phyloP scores from a whole-genome alignment of 2,888 invertebrate species.

The Acronicta alni region DNA sequence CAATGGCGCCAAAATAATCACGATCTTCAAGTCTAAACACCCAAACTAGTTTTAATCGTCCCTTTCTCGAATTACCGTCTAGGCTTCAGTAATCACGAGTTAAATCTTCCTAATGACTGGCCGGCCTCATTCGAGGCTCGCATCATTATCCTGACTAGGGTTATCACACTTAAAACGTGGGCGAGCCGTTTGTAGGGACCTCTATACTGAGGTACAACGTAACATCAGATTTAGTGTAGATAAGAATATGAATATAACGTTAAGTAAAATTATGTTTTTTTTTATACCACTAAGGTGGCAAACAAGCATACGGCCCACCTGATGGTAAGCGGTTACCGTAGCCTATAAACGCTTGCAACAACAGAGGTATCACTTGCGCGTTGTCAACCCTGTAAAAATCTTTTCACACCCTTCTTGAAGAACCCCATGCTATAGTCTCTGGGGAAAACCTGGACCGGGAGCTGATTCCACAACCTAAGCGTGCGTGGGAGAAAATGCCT shows the following conservation, averaged over 20 bases:
- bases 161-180: constrained; percentile 35
- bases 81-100: constrained; percentile 57
- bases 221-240: constrained; percentile 1
- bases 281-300: too few species aligned
- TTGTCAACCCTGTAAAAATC: too few species aligned
- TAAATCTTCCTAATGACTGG: constrained; percentile 63
- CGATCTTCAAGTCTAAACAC: constrained; percentile 45
- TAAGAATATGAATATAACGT: background rate
- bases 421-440: too few species aligned
- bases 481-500: too few species aligned
- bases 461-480: too few species aligned
- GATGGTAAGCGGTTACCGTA: too few species aligned
- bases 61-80: constrained; percentile 57
- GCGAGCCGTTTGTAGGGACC: constrained; percentile 13
- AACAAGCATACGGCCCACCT: too few species aligned
- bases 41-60: constrained; percentile 58
- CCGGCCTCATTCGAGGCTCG: constrained; percentile 54
- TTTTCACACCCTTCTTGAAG: too few species aligned
- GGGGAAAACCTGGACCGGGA: too few species aligned
- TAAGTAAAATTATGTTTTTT: background rate
- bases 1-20: constrained; percentile 47
- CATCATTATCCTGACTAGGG: constrained; percentile 56
- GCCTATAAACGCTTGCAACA: too few species aligned
- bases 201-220: constrained; percentile 9
- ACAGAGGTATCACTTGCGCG: too few species aligned